These are phyloP conservation scores for Dinothrombium tinctorium DNA, from an alignment of 1,140 invertebrate species.

Conservation along the genomic window DNA sequence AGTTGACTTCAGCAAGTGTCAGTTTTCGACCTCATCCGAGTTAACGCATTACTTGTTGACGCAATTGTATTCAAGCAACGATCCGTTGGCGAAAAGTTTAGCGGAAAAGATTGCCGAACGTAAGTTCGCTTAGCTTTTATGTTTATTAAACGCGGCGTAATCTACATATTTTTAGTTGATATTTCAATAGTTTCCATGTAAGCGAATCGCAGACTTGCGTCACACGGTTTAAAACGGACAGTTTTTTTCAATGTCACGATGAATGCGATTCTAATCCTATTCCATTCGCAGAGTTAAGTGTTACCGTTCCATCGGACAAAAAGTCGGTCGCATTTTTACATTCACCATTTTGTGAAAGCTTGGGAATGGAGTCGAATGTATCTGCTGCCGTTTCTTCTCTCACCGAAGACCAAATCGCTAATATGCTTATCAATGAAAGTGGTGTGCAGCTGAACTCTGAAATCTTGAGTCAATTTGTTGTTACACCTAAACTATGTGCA, in stretches of 20 bases:
- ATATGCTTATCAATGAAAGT: conserved; percentile 7
- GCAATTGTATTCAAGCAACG: not conserved
- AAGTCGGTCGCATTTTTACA: not conserved
- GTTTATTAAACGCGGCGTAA: no score
- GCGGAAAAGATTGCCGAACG: no score
- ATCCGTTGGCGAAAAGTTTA: no score
- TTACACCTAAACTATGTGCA: conserved; percentile 8
- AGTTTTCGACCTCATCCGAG: not conserved
- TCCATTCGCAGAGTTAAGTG: no score
- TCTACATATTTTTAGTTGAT: no score
- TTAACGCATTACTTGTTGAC: not conserved
- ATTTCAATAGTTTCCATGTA: no score
- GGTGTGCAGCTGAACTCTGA: conserved; percentile 6
- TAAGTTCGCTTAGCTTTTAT: not conserved
- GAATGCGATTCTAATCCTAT: no score
- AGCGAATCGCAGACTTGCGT: no score
- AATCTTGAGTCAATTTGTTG: conserved; percentile 4
- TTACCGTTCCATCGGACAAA: not conserved
- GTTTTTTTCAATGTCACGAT: no score
- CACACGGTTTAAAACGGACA: no score
- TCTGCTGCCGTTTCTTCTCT: not conserved
- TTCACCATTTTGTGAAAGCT: not conserved
- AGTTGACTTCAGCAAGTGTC: not conserved
- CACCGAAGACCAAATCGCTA: conserved; percentile 5
- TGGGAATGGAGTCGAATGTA: not conserved